These are phyloP conservation scores for Chloropsis cyanopogon DNA, from an alignment of 2,113 vertebrate genomes.

Conservation along the genomic window DNA sequence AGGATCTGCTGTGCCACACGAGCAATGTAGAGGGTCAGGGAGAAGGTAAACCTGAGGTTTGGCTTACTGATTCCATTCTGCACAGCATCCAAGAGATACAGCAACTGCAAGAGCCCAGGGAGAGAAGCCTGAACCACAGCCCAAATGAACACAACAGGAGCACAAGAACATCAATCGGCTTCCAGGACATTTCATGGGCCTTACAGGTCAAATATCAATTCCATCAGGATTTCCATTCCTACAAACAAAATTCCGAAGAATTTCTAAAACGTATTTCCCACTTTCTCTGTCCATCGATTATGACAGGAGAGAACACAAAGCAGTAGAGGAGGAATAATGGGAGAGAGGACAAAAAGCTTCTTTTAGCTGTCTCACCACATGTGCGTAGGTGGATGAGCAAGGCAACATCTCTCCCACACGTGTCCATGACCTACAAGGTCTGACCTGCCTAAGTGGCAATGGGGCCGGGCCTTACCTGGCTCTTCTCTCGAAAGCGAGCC, in stretches of 20 bases:
- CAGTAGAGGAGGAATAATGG: neutral
- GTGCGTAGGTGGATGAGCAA: neutral
- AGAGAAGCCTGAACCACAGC: neutral
- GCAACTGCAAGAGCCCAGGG: conserved; percentile 73
- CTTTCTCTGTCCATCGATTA: neutral
- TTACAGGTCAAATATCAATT: neutral
- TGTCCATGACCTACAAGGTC: neutral
- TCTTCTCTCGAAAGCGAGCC: conserved; percentile 83
- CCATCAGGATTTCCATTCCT: neutral
- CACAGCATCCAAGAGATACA: conserved; percentile 87
- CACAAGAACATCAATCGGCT: neutral
- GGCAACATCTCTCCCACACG: neutral
- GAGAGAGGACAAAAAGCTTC: neutral
- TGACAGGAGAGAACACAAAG: neutral
- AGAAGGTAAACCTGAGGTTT: conserved; percentile 83
- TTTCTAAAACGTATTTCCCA: neutral
- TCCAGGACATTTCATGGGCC: neutral
- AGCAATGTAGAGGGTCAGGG: conserved; percentile 79
- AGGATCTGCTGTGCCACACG: conserved; percentile 87
- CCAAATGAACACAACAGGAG: neutral
- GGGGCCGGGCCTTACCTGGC: conserved; percentile 75
- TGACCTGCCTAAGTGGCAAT: neutral
- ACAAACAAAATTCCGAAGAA: neutral
- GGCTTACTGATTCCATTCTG: conserved; percentile 83
- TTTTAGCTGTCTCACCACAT: neutral